Conservation (phyloP, 2,113 vertebrate species). For the Odobenus rosmarus region DNA sequence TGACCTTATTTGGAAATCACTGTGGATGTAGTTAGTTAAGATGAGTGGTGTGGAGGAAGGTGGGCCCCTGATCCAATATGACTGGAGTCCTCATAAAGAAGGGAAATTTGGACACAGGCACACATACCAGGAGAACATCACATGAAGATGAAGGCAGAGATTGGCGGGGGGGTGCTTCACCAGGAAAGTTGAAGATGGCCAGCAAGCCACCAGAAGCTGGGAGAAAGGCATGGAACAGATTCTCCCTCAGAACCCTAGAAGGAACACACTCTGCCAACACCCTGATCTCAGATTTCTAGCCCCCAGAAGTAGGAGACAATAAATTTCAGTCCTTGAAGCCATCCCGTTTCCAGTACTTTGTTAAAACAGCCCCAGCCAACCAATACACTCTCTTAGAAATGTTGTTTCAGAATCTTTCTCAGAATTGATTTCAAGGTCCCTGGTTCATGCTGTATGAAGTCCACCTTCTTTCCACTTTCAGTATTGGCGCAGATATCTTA, state of each 20-base stretch:
- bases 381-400: not conserved
- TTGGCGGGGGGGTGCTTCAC: not conserved
- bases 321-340: not conserved
- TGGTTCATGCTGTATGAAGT: not conserved
- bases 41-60: not conserved
- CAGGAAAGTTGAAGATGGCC: not conserved
- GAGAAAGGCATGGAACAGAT: not conserved
- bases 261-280: not conserved
- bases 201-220: not conserved
- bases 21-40: not conserved
- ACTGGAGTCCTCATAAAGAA: not conserved
- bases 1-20: constrained; percentile 6
- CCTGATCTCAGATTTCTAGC: not conserved
- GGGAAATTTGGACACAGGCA: not conserved
- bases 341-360: not conserved
- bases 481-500: not conserved
- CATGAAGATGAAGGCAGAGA: not conserved
- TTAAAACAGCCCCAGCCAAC: not conserved
- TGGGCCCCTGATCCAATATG: not conserved
- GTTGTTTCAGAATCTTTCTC: constrained; percentile 19
- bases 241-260: not conserved
- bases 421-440: not conserved
- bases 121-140: no score
- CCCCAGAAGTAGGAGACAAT: not conserved
- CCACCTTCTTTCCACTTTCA: not conserved